Base-by-base conservation (phyloP, 1,140 invertebrate genomes). In the Apocrypta bakeri region DNA sequence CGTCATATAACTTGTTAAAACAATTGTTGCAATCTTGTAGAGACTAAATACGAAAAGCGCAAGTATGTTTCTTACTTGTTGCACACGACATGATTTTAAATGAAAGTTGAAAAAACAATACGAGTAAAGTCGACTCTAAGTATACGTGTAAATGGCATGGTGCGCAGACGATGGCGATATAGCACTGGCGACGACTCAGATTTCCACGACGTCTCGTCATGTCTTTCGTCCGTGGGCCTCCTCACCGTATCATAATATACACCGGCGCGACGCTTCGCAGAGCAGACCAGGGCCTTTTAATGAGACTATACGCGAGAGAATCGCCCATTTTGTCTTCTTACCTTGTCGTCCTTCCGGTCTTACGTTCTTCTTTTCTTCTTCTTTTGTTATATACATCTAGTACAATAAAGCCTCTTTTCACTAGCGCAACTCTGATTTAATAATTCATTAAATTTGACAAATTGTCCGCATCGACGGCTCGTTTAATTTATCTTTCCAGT, bases 231-330 rank as follows among this genome's bases (percentile, higher is more conserved):
- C 90, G 88, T 90, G 90, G 87, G 88, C 90, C 90, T 90, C 89
- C 85, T 88, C 85, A 87, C 82, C 86, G 87, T 90, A 84, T 86
- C 85, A 89, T 87, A 88, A 90, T 90, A 89, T 89, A 87, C 87
- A 84, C 83, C 85, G 84, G 74, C 71, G 85, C 73, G 73, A 85
- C 80, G 24, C 74, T 76, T 37, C 56, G 42, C 24, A 61, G 73
- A 75, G 42, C 73, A 56, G 48, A 73, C 31, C 48, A 85, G 72
- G 66, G 81, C 85, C 85, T 80, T 72, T 31, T 37, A 31, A 72
- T 17, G 25, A 37, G 11, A 33, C 31, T 72, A 24, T 31, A 21
- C 25, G 29, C 14, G 68, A 37, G 12, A 48, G 42, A 48, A 48
- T 48, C 42, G 17, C 42, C 68, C 68, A 71, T 29, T 73, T 25